Evolutionary conservation across 2,888 invertebrate genomes (phyloP).

Genomic region (Anthophora plumipes): DNA sequence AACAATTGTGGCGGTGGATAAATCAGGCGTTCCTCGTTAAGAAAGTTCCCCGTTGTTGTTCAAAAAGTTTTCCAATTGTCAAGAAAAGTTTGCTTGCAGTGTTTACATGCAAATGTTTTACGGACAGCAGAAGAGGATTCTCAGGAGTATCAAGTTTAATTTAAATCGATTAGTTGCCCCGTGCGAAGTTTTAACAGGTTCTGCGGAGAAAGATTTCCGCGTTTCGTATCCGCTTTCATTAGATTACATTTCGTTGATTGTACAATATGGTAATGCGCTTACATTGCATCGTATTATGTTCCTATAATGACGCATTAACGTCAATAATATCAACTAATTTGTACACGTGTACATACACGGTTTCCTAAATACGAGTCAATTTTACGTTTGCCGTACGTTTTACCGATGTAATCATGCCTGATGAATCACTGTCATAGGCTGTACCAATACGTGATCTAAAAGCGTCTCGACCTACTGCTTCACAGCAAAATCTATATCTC

Average conservation of each 20-base stretch:
- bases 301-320: background rate
- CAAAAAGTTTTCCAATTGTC: background rate
- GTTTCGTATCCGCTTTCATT: background rate
- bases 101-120: slow-evolving; percentile 9
- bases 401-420: background rate
- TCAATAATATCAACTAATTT: slow-evolving; percentile 19
- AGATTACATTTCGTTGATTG: slow-evolving; percentile 1
- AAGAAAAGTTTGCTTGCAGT: background rate
- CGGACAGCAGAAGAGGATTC: background rate
- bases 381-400: slow-evolving; percentile 17
- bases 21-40: background rate
- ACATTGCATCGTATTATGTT: background rate
- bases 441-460: slow-evolving; percentile 22
- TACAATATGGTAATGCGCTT: background rate
- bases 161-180: slow-evolving; percentile 5
- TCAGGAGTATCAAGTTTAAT: slow-evolving; percentile 12
- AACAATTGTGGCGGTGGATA: too few relatives aligned
- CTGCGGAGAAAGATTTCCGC: background rate
- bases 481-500: slow-evolving; percentile 30
- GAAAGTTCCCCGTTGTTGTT: background rate
- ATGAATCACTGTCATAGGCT: slow-evolving; percentile 27
- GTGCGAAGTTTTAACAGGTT: slow-evolving; percentile 17
- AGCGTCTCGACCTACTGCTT: slow-evolving; percentile 33
- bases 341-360: background rate
- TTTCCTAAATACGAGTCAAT: background rate